A percentile compares a stretch with the other conserved stretches of the same genome.
phyloP scores from a whole-genome alignment of 2,797 vertebrate genomes.

The Ataeniobius toweri region DNA sequence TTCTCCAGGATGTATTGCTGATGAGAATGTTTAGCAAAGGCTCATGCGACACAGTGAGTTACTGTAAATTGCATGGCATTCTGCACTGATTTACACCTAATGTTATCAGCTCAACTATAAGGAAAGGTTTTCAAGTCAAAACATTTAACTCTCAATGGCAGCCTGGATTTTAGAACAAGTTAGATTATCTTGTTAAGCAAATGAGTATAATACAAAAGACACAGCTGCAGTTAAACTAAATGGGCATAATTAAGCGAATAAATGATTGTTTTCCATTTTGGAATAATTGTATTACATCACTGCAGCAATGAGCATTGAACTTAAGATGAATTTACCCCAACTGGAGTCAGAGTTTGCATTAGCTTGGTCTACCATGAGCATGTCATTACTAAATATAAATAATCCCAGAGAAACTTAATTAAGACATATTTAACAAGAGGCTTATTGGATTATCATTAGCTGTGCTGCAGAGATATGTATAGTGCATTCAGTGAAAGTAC shows the following conservation, averaged over 20 bases:
- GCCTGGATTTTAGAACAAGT: slow-evolving; percentile 31
- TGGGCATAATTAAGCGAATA: slow-evolving; percentile 65
- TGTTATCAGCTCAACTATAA: slow-evolving; percentile 27
- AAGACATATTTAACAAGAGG: slow-evolving; percentile 36
- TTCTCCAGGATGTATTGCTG: slow-evolving; percentile 50
- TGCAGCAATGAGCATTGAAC: slow-evolving; percentile 44
- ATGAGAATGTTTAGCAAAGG: slow-evolving; percentile 34
- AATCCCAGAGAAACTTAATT: slow-evolving; percentile 42
- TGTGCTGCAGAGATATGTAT: slow-evolving; percentile 26
- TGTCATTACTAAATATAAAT: slow-evolving; percentile 53
- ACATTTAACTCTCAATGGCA: slow-evolving; percentile 16
- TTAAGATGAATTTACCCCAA: slow-evolving; percentile 56
- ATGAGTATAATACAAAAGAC: slow-evolving; percentile 46
- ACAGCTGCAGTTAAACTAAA: slow-evolving; percentile 58
- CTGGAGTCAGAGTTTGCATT: slow-evolving; percentile 61
- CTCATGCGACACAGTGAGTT: slow-evolving; percentile 19
- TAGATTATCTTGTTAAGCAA: slow-evolving; percentile 50
- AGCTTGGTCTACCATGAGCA: slow-evolving; percentile 40
- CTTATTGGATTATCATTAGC: slow-evolving; percentile 35
- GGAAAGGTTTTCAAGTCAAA: slow-evolving; percentile 32
- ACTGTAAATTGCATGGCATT: slow-evolving; percentile 52
- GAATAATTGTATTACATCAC: slow-evolving; percentile 56
- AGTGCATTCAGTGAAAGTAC: slow-evolving; percentile 12
- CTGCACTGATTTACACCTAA: slow-evolving; percentile 34
- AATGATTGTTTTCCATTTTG: slow-evolving; percentile 56